Percentiles rank a stretch among this genome's conserved stretches.
phyloP scores from a whole-genome alignment of 2,888 invertebrate genomes.

The Synergus gifuensis region DNA sequence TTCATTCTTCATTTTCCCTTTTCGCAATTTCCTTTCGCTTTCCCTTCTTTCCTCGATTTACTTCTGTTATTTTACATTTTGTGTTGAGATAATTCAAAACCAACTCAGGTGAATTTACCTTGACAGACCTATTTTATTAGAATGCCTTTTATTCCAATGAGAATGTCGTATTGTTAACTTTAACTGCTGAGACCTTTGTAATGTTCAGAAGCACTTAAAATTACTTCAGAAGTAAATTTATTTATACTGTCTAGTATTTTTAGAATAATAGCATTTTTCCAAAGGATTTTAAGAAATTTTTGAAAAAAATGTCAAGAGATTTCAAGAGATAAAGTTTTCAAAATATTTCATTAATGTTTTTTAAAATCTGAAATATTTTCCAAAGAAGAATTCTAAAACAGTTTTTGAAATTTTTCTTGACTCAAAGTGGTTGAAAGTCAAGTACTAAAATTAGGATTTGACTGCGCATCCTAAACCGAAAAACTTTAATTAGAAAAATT shows the following conservation, averaged over 20 bases:
- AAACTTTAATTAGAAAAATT: not conserved
- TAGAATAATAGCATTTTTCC: too few relatives aligned
- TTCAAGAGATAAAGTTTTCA: too few relatives aligned
- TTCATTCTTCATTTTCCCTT: conserved; percentile 45
- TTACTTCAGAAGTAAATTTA: not conserved
- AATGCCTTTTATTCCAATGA: not conserved
- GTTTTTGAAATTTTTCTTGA: too few relatives aligned
- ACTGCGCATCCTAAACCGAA: too few relatives aligned
- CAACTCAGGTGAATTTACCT: not conserved
- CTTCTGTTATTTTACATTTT: not conserved
- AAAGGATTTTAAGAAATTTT: too few relatives aligned
- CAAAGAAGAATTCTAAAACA: too few relatives aligned
- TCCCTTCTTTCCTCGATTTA: not conserved
- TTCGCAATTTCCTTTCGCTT: conserved; percentile 48
- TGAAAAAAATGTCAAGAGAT: too few relatives aligned
- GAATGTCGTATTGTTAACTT: not conserved
- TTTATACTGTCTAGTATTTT: conserved; percentile 1
- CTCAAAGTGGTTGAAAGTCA: too few relatives aligned
- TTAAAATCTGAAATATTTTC: too few relatives aligned
- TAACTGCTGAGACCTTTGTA: not conserved
- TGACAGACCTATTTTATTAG: not conserved
- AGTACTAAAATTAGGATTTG: too few relatives aligned
- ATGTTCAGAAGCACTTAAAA: not conserved
- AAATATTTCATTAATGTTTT: too few relatives aligned
- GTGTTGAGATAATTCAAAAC: not conserved